Evolutionary conservation across 1,140 invertebrate genomes (phyloP), one percentile per base, ranked within the genome.

Genomic region (Aphidius ervi): DNA sequence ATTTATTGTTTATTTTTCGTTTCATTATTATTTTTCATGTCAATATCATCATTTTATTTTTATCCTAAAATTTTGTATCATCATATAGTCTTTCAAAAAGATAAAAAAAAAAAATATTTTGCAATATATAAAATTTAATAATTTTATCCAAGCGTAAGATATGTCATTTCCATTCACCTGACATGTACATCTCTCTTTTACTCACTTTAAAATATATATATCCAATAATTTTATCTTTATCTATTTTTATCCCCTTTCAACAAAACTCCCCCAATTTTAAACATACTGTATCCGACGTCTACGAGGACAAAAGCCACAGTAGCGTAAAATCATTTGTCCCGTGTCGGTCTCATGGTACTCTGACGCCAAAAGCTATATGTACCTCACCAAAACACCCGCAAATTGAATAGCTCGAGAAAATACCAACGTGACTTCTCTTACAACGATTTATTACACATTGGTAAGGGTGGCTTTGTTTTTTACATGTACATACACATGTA

Each of bases 331-430:
- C 60, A 62, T 62, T 62, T 62, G 55, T 62, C 60, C 42, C 16
- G 55, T 20, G 16, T 6, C 20, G 39, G 23, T 31, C 2, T 31
- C 23, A 31, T 31, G 4, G 23, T 31, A 31, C 23, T 31, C 2
- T 31, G 23, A 31, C 23, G 23, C 23, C 23, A 31, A 31, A 31
- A 31, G 23, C 41, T 45, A 56, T 45, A 56, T 43, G 41, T 40
- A 20, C 40, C 49, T 23, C 53, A 23, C 48, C 48, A 46, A 62
- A 62, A 62, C 55, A 20, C 60, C 55, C 60, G 40, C 60, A 62
- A 62, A 62, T 62, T 62, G 60, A 62, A 62, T 62, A 52, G 59
- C 46, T 56, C 59, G 53, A 50, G 54, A 47, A 62, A 62, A 62
- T 62, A 56, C 47, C 46, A 40, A 52, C 39, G 41, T 41, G 46